Conservation (phyloP, 2,113 vertebrate species). For the Naja naja region DNA sequence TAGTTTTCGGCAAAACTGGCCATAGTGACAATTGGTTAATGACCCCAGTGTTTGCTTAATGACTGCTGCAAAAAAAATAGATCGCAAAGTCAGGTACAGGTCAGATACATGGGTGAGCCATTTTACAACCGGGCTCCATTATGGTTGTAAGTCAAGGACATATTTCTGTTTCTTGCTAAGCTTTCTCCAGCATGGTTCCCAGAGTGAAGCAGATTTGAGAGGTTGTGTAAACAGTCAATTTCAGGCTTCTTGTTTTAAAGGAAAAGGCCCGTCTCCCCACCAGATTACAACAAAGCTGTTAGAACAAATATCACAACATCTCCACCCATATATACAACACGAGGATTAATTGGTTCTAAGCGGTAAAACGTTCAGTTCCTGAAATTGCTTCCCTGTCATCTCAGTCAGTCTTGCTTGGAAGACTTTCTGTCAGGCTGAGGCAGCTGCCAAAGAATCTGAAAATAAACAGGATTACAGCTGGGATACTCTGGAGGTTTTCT, state of each 20-base stretch:
- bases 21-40: not conserved
- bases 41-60: not conserved
- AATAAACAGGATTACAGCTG: not conserved
- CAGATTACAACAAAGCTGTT: not conserved
- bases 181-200: not conserved
- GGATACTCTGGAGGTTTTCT: not conserved
- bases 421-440: not conserved
- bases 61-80: not conserved
- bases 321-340: not conserved
- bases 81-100: not conserved
- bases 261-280: not conserved
- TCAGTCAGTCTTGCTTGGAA: not conserved
- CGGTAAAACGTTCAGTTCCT: not conserved
- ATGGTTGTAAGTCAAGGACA: not conserved
- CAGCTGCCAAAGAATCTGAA: not conserved
- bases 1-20: not conserved
- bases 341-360: not conserved
- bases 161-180: not conserved
- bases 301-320: not conserved
- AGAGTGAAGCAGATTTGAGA: not conserved
- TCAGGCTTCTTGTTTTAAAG: not conserved
- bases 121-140: not conserved
- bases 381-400: not conserved
- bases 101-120: not conserved
- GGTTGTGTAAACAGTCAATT: not conserved